Conservation (phyloP, 2,888 invertebrate species). For the Leptinotarsa rubiginosa region DNA sequence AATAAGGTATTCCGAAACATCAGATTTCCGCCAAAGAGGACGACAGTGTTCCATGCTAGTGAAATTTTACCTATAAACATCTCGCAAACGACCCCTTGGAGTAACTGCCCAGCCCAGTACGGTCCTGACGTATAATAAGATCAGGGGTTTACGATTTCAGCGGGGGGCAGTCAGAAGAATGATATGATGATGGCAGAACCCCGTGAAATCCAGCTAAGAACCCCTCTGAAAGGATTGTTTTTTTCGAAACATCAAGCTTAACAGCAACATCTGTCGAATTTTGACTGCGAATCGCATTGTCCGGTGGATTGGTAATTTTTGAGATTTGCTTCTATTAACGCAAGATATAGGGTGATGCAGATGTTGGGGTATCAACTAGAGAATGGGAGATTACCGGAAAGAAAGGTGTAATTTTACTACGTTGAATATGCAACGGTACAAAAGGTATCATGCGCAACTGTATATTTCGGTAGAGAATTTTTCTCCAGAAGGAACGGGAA, state of each 20-base stretch:
- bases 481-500: too few relatives aligned
- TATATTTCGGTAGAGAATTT: too few relatives aligned
- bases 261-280: constrained; percentile 14
- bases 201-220: constrained; percentile 15
- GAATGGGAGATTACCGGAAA: background rate
- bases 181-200: constrained; percentile 15
- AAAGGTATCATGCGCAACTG: too few relatives aligned
- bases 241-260: constrained; percentile 20
- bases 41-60: too few relatives aligned
- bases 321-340: constrained; percentile 13
- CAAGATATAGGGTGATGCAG: constrained; percentile 4
- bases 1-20: too few relatives aligned
- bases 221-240: constrained; percentile 18
- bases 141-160: constrained; percentile 38
- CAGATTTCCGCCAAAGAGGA: too few relatives aligned
- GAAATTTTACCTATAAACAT: too few relatives aligned
- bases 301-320: constrained; percentile 17
- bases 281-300: constrained; percentile 11
- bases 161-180: constrained; percentile 33
- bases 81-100: too few relatives aligned
- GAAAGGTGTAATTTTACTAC: background rate
- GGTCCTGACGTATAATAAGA: constrained; percentile 30
- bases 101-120: background rate
- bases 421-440: too few relatives aligned
- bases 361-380: background rate